Evolutionary conservation across 2,888 invertebrate species (phyloP).

Genomic region (Melanchra persicariae): DNA sequence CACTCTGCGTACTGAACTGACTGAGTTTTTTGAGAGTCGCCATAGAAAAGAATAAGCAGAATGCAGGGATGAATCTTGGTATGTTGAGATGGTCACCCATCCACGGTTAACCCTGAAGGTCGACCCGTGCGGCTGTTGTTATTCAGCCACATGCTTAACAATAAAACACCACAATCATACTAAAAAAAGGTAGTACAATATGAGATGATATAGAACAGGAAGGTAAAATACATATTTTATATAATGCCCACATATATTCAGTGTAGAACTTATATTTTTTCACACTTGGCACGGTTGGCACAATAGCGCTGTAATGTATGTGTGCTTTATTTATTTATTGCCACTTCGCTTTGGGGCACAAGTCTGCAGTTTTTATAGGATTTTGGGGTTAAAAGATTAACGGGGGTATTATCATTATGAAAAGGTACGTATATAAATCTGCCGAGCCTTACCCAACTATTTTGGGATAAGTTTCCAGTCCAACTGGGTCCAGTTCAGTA

Average conservation of each 20-base stretch:
- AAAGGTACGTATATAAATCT: not conserved
- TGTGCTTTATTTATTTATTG: slow-evolving; percentile 55
- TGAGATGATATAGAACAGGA: slow-evolving; percentile 12
- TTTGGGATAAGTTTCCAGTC: too few species aligned
- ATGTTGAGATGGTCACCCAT: too few species aligned
- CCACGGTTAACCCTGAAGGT: too few species aligned
- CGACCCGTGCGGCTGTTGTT: too few species aligned
- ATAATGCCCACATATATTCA: slow-evolving; percentile 46
- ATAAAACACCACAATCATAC: not conserved
- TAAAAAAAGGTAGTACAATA: slow-evolving; percentile 15
- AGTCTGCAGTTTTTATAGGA: slow-evolving; percentile 36
- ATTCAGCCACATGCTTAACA: not conserved
- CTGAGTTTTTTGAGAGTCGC: too few species aligned
- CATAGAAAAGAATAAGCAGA: too few species aligned
- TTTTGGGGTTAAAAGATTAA: slow-evolving; percentile 40
- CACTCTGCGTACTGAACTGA: too few species aligned
- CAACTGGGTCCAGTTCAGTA: too few species aligned
- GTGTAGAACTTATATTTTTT: slow-evolving; percentile 44
- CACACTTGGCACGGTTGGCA: slow-evolving; percentile 49
- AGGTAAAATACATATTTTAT: slow-evolving; percentile 48
- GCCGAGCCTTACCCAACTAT: too few species aligned
- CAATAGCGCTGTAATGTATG: slow-evolving; percentile 45
- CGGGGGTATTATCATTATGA: not conserved
- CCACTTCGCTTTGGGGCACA: slow-evolving; percentile 39
- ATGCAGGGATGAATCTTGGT: too few species aligned